Base-by-base conservation (phyloP, 2,888 invertebrate species). In the Pseudolycoriella hygida region DNA sequence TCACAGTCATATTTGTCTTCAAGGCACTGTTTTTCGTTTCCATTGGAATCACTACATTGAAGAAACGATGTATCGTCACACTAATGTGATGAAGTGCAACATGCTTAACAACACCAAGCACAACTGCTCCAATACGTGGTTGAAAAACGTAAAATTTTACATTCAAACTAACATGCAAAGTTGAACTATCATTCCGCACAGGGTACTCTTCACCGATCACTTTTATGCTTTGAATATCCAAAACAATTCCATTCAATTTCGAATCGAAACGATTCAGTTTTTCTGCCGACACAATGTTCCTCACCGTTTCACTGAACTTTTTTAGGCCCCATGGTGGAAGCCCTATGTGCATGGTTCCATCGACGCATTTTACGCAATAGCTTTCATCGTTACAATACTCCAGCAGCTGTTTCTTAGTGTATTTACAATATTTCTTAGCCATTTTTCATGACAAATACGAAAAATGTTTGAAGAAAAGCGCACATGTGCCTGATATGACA, bases 101-200 rank as follows among this genome's bases (percentile, higher is more conserved):
- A 46, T 77, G 76, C 52, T 74, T 75, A 0, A 80, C 74, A 38
- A 70, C 57, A 12, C 76, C 79, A 53, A 64, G 67, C 11, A 80
- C 57, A 5, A 60, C 59, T 46, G 68, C 67, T 1, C 72, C 76
- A 34, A 72, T 55, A 50, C 61, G 54, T 30, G 80, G 80, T 48
- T 68, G 67, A 52, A 80, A 80, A 15, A 80, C 55, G 55, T 73
- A 77, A 56, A 75, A 79, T 53, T 77, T 73, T 1, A 72, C 75
- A 53, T 69, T 62, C 3, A 80, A 61, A 50, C 74, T 65, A 25
- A 77, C 50, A 54, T 78, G 77, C 49, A 77, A 62, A 37, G 62
- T 69, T 20, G 69, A 68, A 47, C 69, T 67, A 50, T 77, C 76
- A 38, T 68, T 60, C 8, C 71, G 60, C 39, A 75, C 61, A 2